Percentiles rank a stretch among this genome's conserved stretches.
Conservation (phyloP, 2,888 invertebrate species). For the Busseola fusca region DNA sequence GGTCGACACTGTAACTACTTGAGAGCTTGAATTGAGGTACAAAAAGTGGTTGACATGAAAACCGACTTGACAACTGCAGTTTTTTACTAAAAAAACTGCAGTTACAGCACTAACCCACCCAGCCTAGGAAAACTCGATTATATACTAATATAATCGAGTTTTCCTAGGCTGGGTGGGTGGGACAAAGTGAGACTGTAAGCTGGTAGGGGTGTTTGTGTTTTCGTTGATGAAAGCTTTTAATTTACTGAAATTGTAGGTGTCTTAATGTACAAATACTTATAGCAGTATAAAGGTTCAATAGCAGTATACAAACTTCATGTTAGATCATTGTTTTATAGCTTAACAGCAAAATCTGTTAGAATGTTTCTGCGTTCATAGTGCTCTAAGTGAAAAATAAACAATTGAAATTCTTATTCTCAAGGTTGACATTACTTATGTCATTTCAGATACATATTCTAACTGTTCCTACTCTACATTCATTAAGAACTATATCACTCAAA, state of each 20-base stretch:
- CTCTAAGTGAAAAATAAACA: background rate
- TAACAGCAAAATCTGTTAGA: background rate
- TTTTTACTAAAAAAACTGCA: constrained; percentile 47
- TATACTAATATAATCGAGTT: constrained; percentile 25
- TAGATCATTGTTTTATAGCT: background rate
- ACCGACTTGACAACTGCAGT: constrained; percentile 40
- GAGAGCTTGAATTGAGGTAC: constrained; percentile 21
- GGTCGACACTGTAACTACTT: constrained; percentile 12
- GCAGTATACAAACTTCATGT: background rate
- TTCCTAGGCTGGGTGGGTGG: constrained; percentile 11
- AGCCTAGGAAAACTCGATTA: too few relatives aligned
- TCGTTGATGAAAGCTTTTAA: background rate
- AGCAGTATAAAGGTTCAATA: background rate
- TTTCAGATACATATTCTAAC: background rate
- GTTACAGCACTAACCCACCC: too few relatives aligned
- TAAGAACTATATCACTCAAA: constrained; percentile 3
- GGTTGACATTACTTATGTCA: background rate
- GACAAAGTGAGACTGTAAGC: background rate
- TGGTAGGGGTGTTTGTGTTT: background rate
- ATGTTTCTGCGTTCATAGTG: background rate
- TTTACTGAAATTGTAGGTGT: background rate
- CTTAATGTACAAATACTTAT: background rate
- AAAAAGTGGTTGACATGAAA: constrained; percentile 59
- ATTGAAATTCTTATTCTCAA: background rate
- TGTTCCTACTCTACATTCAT: background rate